Base-by-base conservation (phyloP, 2,113 vertebrate species). In the Microcebus jonahi region DNA sequence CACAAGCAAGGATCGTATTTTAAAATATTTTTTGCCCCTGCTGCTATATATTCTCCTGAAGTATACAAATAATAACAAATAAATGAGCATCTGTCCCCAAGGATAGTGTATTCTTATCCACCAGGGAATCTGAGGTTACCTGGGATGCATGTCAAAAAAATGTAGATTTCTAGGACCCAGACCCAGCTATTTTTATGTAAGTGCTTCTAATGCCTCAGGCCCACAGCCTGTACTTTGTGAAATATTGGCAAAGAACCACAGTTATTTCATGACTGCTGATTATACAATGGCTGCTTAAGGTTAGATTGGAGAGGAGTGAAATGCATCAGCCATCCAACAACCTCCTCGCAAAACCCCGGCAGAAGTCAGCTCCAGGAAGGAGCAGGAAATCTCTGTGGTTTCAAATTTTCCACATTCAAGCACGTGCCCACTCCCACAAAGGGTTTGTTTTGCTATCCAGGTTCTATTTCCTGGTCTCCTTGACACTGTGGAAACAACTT, bases 381-480 rank as follows among this genome's bases (percentile, higher is more conserved):
- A 95, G 31, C 39, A 67, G 53, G 36, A 90, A 91, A 91, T 63
- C 4, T 45, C 53, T 0, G 10, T 6, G n/a, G 79, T 50, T 96
- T 92, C 85, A 94, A 29, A 95, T 88, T 96, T 95, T 93, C 75
- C 70, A 86, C 36, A 90, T 31, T 36, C 45, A 36, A 63, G 31
- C 31, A 68, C 6, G 79, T 36, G 21, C 63, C 53, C 50, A 95
- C 45, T 68, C 73, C 55, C 91, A 73, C 53, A 63, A 34, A 81
- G 14, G 48, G 31, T 61, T 70, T 84, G 27, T 93, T 88, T 88
- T 31, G 39, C 68, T 36, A 10, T 45, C 29, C 65, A 92, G 68
- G 21, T 82, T 95, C 76, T 97, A 92, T 94, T 95, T 98, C 93
- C 25, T 93, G 18, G 34, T 91, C 11, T 81, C 63, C 86, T 90